A percentile compares a stretch with the other conserved stretches of the same genome.
These are phyloP conservation scores for Sander lucioperca DNA, from an alignment of 2,113 vertebrate species.

Conservation along the genomic window DNA sequence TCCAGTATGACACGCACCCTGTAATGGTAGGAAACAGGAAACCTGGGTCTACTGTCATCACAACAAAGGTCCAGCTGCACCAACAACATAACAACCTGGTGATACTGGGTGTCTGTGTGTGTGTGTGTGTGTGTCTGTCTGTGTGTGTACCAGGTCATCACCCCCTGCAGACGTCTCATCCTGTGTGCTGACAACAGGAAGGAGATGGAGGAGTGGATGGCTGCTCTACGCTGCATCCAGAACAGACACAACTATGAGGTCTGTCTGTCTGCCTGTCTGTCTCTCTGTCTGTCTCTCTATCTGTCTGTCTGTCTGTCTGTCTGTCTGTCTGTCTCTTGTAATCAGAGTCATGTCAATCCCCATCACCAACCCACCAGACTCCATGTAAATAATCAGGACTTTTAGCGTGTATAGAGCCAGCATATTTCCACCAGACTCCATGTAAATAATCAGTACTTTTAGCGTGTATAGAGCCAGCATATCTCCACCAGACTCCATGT, in stretches of 20 bases:
- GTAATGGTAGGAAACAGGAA: too few relatives aligned
- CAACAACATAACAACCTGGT: neutral
- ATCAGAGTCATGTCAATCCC: too few relatives aligned
- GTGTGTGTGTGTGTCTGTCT: conserved; percentile 33
- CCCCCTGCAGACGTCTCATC: conserved; percentile 94
- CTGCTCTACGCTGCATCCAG: conserved; percentile 92
- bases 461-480: too few relatives aligned
- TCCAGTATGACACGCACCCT: neutral
- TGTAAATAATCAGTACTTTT: too few relatives aligned
- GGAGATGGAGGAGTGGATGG: conserved; percentile 99
- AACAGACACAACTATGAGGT: conserved; percentile 97
- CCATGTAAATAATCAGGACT: too few relatives aligned
- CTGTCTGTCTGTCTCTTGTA: too few relatives aligned
- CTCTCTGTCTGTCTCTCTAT: conserved; percentile 4
- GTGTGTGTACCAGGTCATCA: conserved; percentile 89
- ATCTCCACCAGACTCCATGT: too few relatives aligned
- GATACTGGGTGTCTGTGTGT: conserved; percentile 18
- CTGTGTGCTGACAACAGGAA: conserved; percentile 97
- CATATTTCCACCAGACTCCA: too few relatives aligned
- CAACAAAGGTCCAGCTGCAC: neutral
- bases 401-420: too few relatives aligned
- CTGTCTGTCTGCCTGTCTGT: conserved; percentile 13
- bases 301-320: neutral
- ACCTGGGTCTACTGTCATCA: neutral
- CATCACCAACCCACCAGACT: too few relatives aligned